Percentiles rank a stretch among this genome's conserved stretches.
phyloP scores from a whole-genome alignment of 2,888 invertebrate genomes.

The Nephrocerus scutellatus region DNA sequence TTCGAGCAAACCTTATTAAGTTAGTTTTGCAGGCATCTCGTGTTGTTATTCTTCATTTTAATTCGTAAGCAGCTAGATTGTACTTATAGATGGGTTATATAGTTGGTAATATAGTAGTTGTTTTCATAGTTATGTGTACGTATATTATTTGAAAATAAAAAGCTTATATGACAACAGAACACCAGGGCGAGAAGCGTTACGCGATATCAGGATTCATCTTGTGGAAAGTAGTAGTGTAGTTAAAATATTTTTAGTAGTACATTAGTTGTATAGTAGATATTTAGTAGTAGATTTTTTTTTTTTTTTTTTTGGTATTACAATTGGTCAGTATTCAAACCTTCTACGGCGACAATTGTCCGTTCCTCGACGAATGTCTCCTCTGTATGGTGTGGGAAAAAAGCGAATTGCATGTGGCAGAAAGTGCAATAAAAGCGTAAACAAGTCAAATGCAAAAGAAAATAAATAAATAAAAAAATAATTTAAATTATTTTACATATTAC shows the following conservation, averaged over 20 bases:
- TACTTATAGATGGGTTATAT: no score
- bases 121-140: no score
- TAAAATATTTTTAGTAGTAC: slow-evolving; percentile 9
- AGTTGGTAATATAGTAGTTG: no score
- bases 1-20: no score
- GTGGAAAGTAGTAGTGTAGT: no score
- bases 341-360: slow-evolving; percentile 43
- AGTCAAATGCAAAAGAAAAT: slow-evolving; percentile 10
- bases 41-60: no score
- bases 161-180: slow-evolving; percentile 41
- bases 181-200: slow-evolving; percentile 25
- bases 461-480: slow-evolving; percentile 11
- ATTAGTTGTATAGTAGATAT: slow-evolving; percentile 1
- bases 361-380: slow-evolving; percentile 47
- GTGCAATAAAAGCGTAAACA: slow-evolving; percentile 12
- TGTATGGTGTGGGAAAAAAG: slow-evolving; percentile 29
- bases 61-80: no score
- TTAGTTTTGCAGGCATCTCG: no score
- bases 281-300: slow-evolving; percentile 19
- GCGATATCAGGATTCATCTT: slow-evolving; percentile 15
- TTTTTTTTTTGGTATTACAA: slow-evolving; percentile 29
- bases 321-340: slow-evolving; percentile 45
- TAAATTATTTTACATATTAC: neutral
- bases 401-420: slow-evolving; percentile 22
- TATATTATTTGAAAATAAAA: no score